A percentile compares a stretch with the other conserved stretches of the same genome.
Conservation (phyloP, 2,888 invertebrate genomes). For the Cerastoderma edule region DNA sequence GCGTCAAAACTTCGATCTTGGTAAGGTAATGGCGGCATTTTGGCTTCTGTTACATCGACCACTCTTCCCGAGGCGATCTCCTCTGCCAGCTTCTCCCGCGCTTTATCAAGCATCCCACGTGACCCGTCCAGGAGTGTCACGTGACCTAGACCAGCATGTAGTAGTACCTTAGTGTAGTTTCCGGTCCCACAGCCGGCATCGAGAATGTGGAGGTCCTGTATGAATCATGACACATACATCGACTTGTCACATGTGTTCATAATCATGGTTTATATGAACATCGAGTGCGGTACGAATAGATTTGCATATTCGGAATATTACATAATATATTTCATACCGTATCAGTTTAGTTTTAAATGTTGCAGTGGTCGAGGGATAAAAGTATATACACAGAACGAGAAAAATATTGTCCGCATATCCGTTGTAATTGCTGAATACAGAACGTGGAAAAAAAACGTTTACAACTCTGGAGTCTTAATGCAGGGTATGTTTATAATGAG, state of each 20-base stretch:
- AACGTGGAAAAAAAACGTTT: too few species aligned
- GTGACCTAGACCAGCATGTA: slow-evolving; percentile 35
- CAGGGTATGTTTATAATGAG: too few species aligned
- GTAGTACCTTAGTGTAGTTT: slow-evolving; percentile 30
- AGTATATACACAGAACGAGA: too few species aligned
- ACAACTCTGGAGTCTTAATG: too few species aligned
- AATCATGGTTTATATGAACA: too few species aligned
- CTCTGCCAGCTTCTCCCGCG: slow-evolving; percentile 36
- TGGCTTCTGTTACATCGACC: slow-evolving; percentile 21
- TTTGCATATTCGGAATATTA: too few species aligned
- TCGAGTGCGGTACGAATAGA: too few species aligned
- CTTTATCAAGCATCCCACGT: slow-evolving; percentile 53
- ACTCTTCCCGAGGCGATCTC: slow-evolving; percentile 24
- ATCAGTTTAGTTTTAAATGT: too few species aligned
- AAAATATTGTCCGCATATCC: too few species aligned
- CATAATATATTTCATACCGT: too few species aligned
- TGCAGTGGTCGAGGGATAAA: too few species aligned
- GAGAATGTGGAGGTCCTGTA: slow-evolving; percentile 43
- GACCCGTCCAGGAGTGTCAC: slow-evolving; percentile 46
- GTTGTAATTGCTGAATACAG: too few species aligned
- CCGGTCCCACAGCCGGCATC: slow-evolving; percentile 52
- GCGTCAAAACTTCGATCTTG: slow-evolving; percentile 48
- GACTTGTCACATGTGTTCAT: neutral
- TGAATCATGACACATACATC: neutral
- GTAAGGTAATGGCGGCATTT: slow-evolving; percentile 43